Evolutionary conservation across 1,140 invertebrate species (phyloP), one percentile per base, ranked within the genome.

Genomic region (Maniola jurtina): DNA sequence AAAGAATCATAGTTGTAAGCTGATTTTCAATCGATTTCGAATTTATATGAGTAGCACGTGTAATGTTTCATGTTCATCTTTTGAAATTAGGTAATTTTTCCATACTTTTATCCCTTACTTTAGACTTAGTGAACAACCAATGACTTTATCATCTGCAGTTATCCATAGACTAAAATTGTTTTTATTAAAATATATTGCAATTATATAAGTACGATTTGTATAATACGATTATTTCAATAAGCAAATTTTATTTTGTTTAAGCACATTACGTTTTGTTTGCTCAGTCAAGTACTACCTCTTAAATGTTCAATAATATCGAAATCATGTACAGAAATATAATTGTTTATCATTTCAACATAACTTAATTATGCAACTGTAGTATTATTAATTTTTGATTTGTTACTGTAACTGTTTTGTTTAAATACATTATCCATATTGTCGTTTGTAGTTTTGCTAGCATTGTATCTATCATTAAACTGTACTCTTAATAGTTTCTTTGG

Each of bases 1-100:
- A 42, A 40, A 55, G 10, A 55, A 47, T 34, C 33, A 25, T 45
- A 56, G 50, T 66, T 45, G 48, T 54, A 59, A 66, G 34, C 36
- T 62, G 13, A 55, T 66, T 61, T 68, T 67, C 54, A 59, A 64
- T 64, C 55, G 55, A 68, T 68, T 58, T 68, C 66, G 66, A 68
- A 68, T 68, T 68, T 68, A 68, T 48, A 57, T 56, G 47, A 50
- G 61, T 68, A 68, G 66, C 40, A 54, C 56, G 35, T 48, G 57
- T 61, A 33, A 54, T 63, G 38, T 66, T 33, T 66, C 64, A 61
- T 66, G 38, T 56, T 56, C 58, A 52, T 52, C 14, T 52, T 52
- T 15, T 52, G 15, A 52, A n/a, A 11, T 45, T 6, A 45, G 9
- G 9, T 45, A 7, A 3, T 7, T 40, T 40, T 40, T 40, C 1